phyloP scores from a whole-genome alignment of 2,888 invertebrate species.

The Proisotoma minuta region DNA sequence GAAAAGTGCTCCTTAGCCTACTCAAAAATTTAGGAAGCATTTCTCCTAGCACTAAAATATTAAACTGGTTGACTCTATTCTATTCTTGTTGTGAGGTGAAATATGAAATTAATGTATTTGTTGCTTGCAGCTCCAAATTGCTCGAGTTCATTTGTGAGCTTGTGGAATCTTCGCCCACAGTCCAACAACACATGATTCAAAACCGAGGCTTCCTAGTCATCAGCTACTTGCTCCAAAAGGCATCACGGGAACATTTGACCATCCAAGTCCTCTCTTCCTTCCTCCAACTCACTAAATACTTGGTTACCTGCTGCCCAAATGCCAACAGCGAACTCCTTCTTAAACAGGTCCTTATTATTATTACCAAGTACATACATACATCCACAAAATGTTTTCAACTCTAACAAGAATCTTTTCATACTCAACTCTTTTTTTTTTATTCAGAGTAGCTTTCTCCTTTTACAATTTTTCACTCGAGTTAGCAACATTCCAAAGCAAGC shows the following conservation, averaged over 20 bases:
- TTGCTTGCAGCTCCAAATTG: conserved; percentile 71
- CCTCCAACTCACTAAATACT: conserved; percentile 83
- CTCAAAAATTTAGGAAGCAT: conserved; percentile 5
- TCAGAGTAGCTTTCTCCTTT: no score
- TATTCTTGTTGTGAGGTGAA: not conserved
- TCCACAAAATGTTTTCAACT: no score
- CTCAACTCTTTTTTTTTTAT: no score
- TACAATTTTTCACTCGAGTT: no score
- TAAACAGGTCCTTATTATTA: no score
- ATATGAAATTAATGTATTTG: conserved; percentile 1
- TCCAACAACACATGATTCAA: conserved; percentile 99
- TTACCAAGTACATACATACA: no score
- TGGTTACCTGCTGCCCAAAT: conserved; percentile 80
- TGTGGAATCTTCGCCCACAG: conserved; percentile 92
- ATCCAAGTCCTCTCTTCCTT: conserved; percentile 89
- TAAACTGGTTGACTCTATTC: not conserved
- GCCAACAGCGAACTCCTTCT: conserved; percentile 85
- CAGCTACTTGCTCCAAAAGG: conserved; percentile 91
- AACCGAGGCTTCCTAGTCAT: conserved; percentile 97
- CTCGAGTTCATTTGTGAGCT: conserved; percentile 95
- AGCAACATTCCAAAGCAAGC: no score
- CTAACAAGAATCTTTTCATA: no score
- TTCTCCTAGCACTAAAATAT: not conserved
- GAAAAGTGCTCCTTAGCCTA: no score
- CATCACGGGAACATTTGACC: conserved; percentile 86